Conservation (phyloP, 2,888 invertebrate species). For the Monopis laevigella region DNA sequence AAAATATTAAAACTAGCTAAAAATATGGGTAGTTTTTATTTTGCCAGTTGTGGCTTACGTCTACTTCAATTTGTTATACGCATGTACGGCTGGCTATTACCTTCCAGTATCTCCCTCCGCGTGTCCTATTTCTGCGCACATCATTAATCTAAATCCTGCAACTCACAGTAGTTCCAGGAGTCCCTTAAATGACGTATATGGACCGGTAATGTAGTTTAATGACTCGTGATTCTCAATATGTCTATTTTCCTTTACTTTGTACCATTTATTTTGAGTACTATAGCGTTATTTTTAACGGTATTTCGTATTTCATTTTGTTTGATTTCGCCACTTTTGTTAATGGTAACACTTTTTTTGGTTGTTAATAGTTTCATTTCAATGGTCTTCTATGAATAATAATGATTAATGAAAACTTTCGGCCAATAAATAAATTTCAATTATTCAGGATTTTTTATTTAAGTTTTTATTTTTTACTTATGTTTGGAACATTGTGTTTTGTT, state of each 20-base stretch:
- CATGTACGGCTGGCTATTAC: no score
- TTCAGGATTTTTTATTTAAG: no score
- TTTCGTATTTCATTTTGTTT: no score
- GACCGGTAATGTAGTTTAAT: conserved; percentile 7
- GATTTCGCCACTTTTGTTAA: neutral
- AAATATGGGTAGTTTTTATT: no score
- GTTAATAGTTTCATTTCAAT: neutral
- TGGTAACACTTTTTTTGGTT: no score
- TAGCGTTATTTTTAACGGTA: conserved; percentile 1
- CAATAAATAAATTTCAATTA: no score
- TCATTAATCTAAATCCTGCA: conserved; percentile 45
- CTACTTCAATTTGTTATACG: no score
- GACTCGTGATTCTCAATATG: conserved; percentile 9
- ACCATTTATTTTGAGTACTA: neutral
- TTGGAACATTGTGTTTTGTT: no score
- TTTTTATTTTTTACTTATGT: no score
- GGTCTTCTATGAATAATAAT: neutral
- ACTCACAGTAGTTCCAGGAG: conserved; percentile 21
- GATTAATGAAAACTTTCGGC: no score
- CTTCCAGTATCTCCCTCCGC: neutral
- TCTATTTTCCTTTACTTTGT: neutral
- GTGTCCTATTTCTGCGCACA: conserved; percentile 14
- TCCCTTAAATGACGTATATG: conserved; percentile 8
- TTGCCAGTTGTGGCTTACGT: no score
- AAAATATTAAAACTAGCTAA: no score